phyloP scores from a whole-genome alignment of 2,113 vertebrate genomes.

The Mixornis gularis region DNA sequence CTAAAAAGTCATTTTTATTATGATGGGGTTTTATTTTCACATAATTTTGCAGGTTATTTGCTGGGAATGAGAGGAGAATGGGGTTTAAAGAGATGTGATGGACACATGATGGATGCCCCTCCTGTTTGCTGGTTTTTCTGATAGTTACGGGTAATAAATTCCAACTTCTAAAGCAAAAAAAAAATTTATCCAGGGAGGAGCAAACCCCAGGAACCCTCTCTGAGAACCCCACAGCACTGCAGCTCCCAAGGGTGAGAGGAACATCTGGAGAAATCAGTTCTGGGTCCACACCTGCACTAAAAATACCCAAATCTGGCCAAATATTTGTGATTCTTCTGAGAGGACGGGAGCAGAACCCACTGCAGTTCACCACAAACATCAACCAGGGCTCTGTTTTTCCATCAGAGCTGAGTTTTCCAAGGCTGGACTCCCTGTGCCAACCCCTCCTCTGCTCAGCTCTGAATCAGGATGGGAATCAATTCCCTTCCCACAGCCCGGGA shows the following conservation, averaged over 20 bases:
- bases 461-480: not conserved
- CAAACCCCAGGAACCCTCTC: not conserved
- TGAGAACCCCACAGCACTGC: not conserved
- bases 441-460: not conserved
- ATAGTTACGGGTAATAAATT: not conserved
- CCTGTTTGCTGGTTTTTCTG: not conserved
- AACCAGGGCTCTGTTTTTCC: not conserved
- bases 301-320: fast-evolving
- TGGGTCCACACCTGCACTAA: fast-evolving
- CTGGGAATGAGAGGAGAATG: not conserved
- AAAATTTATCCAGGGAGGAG: not conserved
- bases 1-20: not conserved
- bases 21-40: not conserved
- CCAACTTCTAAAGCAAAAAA: not conserved
- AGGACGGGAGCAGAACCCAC: not conserved
- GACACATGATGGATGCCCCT: not conserved
- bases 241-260: not conserved
- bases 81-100: not conserved
- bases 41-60: not conserved
- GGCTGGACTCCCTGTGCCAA: not conserved
- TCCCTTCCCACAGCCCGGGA: not conserved
- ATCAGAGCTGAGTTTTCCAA: fast-evolving
- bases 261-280: not conserved
- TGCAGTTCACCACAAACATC: not conserved
- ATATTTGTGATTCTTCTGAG: not conserved